phyloP scores from a whole-genome alignment of 2,113 vertebrate genomes.

The Nymphicus hollandicus region DNA sequence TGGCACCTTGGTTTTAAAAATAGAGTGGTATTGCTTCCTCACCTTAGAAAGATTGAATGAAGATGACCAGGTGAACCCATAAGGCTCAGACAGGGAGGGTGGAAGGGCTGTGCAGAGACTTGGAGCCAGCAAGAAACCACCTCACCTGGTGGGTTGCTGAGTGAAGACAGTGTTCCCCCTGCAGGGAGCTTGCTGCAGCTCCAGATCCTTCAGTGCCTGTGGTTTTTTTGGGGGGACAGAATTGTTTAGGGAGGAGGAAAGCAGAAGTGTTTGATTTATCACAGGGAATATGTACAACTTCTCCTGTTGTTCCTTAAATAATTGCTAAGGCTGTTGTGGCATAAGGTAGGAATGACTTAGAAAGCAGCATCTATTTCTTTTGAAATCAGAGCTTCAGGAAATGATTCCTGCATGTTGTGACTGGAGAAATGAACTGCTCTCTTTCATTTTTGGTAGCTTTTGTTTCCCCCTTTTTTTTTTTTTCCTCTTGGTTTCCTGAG shows the following conservation, averaged over 20 bases:
- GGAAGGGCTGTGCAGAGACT: not conserved
- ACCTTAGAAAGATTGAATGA: not conserved
- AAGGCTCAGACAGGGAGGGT: not conserved
- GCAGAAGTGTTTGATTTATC: not conserved
- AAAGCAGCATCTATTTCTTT: not conserved
- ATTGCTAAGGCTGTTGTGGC: not conserved
- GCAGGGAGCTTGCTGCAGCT: not conserved
- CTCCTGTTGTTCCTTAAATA: not conserved
- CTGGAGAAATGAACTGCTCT: not conserved
- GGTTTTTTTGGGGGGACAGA: not conserved
- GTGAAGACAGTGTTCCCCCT: not conserved
- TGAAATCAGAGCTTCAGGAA: constrained; percentile 9
- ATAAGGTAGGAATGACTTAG: not conserved
- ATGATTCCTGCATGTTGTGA: not conserved
- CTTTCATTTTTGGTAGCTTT: not conserved
- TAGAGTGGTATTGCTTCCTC: not conserved
- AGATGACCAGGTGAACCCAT: too few relatives aligned
- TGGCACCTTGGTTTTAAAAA: not conserved
- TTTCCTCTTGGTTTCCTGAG: not conserved
- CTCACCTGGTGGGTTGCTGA: rapidly evolving
- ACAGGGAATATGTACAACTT: not conserved
- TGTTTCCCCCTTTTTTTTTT: not conserved
- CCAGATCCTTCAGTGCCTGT: not conserved
- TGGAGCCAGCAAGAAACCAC: not conserved
- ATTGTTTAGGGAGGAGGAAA: not conserved